These are phyloP conservation scores for Achlya flavicornis DNA, from an alignment of 2,888 invertebrate species.

Conservation along the genomic window DNA sequence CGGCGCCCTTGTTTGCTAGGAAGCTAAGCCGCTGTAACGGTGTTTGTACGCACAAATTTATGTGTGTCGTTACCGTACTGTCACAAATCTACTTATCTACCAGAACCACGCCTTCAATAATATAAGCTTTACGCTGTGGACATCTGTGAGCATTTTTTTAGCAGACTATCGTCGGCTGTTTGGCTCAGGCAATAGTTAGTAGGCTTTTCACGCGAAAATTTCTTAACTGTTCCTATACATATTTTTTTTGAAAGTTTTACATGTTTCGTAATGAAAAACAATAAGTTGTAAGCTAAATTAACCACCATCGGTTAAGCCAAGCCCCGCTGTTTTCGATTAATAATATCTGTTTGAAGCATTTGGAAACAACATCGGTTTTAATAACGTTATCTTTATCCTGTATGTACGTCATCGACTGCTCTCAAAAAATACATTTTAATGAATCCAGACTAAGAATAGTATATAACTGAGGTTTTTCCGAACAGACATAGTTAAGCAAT, in stretches of 20 bases:
- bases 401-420: not conserved
- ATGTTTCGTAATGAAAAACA: too few species aligned
- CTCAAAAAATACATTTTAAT: not conserved
- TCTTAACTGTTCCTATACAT: too few species aligned
- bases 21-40: slow-evolving; percentile 80
- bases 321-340: not conserved
- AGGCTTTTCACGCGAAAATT: too few species aligned
- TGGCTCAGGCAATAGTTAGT: not conserved
- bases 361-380: not conserved
- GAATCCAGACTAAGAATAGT: not conserved
- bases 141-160: slow-evolving; percentile 56
- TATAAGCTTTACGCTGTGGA: slow-evolving; percentile 49
- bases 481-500: not conserved
- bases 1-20: slow-evolving; percentile 74
- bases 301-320: not conserved
- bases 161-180: not conserved
- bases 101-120: slow-evolving; percentile 75
- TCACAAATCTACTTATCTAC: slow-evolving; percentile 83
- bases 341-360: not conserved
- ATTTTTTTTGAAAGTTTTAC: too few species aligned
- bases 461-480: not conserved
- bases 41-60: slow-evolving; percentile 79
- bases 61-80: slow-evolving; percentile 72
- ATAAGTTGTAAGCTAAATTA: not conserved
- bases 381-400: not conserved